These are phyloP conservation scores for Echinarachnius parma DNA, from an alignment of 53 echinoderm and acorn worm species.

Conservation along the genomic window DNA sequence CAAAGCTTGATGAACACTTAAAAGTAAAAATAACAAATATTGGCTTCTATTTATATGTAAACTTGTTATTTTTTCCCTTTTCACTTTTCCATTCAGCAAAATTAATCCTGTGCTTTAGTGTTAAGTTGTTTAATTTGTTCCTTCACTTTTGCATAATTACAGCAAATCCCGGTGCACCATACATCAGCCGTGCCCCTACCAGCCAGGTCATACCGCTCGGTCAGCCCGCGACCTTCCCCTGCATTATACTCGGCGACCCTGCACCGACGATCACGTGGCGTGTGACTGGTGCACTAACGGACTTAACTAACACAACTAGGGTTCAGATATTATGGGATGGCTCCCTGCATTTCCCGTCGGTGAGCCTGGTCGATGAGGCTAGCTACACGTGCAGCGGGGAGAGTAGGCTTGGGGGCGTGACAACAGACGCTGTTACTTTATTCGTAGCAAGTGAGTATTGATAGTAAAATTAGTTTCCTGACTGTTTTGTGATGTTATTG, in stretches of 20 bases:
- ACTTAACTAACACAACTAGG: conserved; percentile 32
- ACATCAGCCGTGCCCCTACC: conserved; percentile 65
- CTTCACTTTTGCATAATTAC: too few relatives aligned
- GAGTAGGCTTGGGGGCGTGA: conserved; percentile 64
- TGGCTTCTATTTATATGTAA: too few relatives aligned
- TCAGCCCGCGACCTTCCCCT: conserved; percentile 54
- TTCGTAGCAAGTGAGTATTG: conserved; percentile 78
- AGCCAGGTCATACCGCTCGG: conserved; percentile 62
- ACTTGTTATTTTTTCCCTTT: too few relatives aligned
- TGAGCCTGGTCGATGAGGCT: conserved; percentile 60
- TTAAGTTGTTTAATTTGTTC: too few relatives aligned
- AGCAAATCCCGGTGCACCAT: conserved; percentile 98
- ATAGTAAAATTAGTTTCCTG: too few relatives aligned
- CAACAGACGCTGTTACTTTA: conserved; percentile 53
- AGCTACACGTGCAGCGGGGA: conserved; percentile 77
- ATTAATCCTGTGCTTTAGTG: too few relatives aligned
- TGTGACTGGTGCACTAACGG: conserved; percentile 32
- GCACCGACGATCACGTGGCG: conserved; percentile 67
- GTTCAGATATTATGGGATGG: conserved; percentile 53
- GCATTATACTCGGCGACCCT: conserved; percentile 86
- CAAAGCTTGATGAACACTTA: too few relatives aligned
- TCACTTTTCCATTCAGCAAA: too few relatives aligned
- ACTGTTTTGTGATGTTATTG: too few relatives aligned
- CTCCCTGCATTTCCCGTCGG: conserved; percentile 52
- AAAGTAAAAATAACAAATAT: too few relatives aligned